These are phyloP conservation scores for Oligia strigilis DNA, from an alignment of 2,888 invertebrate species.

Conservation along the genomic window DNA sequence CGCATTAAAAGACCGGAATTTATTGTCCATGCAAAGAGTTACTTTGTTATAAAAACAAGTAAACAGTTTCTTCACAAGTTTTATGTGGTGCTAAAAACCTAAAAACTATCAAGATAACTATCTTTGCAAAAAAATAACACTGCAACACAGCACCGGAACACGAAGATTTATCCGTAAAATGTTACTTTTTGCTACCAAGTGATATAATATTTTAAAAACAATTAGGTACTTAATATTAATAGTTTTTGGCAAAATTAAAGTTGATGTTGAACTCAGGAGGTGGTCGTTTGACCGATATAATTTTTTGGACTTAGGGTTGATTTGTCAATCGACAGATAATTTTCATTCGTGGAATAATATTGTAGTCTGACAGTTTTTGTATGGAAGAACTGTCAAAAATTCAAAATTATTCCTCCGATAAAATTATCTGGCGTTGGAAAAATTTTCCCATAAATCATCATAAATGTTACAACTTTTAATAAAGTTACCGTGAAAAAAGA, in stretches of 20 bases:
- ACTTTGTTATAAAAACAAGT: background rate
- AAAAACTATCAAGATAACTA: constrained; percentile 3
- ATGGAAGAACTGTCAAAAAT: no score
- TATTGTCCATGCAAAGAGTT: background rate
- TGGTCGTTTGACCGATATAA: no score
- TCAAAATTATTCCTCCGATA: no score
- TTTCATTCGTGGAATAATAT: no score
- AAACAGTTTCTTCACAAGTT: background rate
- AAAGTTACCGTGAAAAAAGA: no score
- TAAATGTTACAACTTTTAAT: no score
- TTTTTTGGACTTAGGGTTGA: no score
- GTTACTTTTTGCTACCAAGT: background rate
- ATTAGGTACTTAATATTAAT: constrained; percentile 15
- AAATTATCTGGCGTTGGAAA: no score
- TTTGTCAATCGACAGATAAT: no score
- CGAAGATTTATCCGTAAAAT: constrained; percentile 3
- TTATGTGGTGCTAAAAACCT: constrained; percentile 21
- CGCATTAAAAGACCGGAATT: background rate
- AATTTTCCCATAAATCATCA: no score
- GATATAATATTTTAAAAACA: constrained; percentile 7
- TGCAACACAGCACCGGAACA: constrained; percentile 1
- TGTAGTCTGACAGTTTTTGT: no score
- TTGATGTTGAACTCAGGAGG: background rate
- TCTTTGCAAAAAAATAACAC: background rate
- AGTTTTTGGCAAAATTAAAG: background rate